Evolutionary conservation across 2,888 invertebrate genomes (phyloP).

Genomic region (Temnothorax ravouxi): DNA sequence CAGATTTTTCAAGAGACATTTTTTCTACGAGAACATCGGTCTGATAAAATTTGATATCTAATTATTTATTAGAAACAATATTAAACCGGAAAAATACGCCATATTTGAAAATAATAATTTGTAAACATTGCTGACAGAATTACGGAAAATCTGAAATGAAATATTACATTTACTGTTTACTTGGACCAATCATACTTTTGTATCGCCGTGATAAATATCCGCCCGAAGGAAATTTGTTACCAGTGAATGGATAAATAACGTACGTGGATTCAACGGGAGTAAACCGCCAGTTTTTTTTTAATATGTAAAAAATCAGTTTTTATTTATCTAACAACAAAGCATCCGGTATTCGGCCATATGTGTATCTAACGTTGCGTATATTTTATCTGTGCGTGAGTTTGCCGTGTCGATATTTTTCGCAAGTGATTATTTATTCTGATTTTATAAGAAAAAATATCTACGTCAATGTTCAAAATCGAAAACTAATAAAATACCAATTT

Average conservation of each 20-base stretch:
- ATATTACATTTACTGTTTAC: constrained; percentile 15
- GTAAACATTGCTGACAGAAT: not conserved
- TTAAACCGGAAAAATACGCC: not conserved
- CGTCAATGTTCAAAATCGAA: not conserved
- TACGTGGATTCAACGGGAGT: constrained; percentile 13
- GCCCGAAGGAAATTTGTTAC: constrained; percentile 32
- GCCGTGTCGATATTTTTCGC: constrained; percentile 40
- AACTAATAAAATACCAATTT: constrained; percentile 5
- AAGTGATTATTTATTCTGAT: constrained; percentile 35
- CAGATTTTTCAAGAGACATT: not conserved
- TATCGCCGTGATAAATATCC: constrained; percentile 19
- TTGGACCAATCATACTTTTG: constrained; percentile 30
- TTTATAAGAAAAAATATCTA: constrained; percentile 14
- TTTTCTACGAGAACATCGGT: not conserved
- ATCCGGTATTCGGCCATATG: not conserved
- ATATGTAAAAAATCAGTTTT: constrained; percentile 45
- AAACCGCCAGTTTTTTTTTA: constrained; percentile 29
- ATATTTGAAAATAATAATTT: not conserved
- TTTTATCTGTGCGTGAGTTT: constrained; percentile 14
- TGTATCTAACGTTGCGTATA: not conserved
- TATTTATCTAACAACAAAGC: constrained; percentile 43
- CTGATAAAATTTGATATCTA: not conserved
- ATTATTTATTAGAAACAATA: not conserved
- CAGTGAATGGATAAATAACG: constrained; percentile 5
- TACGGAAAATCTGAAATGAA: not conserved